Evolutionary conservation across 2,888 invertebrate genomes (phyloP).

Genomic region (Epinotia bilunana): DNA sequence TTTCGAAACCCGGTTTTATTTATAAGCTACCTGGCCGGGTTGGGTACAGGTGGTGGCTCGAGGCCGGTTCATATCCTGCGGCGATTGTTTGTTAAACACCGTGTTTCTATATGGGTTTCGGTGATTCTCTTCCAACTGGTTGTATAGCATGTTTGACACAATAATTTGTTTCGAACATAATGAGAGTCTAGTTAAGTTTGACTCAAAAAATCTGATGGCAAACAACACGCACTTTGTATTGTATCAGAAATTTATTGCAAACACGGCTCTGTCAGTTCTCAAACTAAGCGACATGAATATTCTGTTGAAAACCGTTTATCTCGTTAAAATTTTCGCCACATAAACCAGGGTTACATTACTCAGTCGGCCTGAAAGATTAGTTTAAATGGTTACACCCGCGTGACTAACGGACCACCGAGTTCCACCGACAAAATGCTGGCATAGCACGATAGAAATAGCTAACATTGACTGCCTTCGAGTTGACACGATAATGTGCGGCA

Average conservation of each 20-base stretch:
- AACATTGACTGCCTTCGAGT: conserved; percentile 42
- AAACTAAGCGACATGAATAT: conserved; percentile 28
- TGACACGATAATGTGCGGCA: conserved; percentile 19
- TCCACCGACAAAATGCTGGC: conserved; percentile 51
- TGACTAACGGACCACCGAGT: conserved; percentile 53
- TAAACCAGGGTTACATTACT: conserved; percentile 39
- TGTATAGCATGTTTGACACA: not conserved
- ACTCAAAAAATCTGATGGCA: not conserved
- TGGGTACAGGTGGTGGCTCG: conserved; percentile 59
- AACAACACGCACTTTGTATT: not conserved
- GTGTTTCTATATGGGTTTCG: conserved; percentile 47
- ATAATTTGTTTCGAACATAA: not conserved
- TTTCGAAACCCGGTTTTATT: conserved; percentile 40
- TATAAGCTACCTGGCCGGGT: conserved; percentile 48
- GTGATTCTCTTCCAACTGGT: conserved; percentile 45
- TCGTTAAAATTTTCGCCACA: conserved; percentile 37
- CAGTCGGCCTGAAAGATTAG: conserved; percentile 34
- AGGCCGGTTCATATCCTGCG: conserved; percentile 57
- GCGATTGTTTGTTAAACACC: conserved; percentile 37
- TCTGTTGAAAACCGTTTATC: conserved; percentile 29
- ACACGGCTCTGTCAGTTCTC: conserved; percentile 12
- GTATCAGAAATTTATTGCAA: not conserved
- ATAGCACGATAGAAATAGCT: conserved; percentile 45
- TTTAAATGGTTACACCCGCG: conserved; percentile 46
- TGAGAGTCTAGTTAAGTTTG: not conserved